Base-by-base conservation (phyloP, 2,797 vertebrate species). In the Gorsachius magnificus region DNA sequence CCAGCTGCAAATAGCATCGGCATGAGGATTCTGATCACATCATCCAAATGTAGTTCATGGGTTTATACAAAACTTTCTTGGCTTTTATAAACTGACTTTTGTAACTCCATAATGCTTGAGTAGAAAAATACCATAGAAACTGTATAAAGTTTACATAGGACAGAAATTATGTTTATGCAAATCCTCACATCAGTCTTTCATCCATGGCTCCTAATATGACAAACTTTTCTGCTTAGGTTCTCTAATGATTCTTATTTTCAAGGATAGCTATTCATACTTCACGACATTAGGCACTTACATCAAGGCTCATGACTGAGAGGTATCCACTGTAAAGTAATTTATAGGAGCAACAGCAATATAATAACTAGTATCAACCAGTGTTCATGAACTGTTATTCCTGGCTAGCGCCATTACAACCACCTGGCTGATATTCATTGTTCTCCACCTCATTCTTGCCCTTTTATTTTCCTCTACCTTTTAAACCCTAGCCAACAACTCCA, bases 301-400 rank as follows among this genome's bases (percentile, higher is more conserved):
- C 72, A 77, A 77, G 56, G 24, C 10, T 25, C 21, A 7, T 45
- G 66, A 72, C 41, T 50, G 24, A 86, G 54, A 87, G 31, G 15
- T 48, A 66, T 50, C 43, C 20, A 63, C 70, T 74, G 29, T 53
- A 48, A 79, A 82, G 33, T 48, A 43, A 87, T 79, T 94, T 90
- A 56, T 63, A 89, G 46, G 70, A 85, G n/a, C 53, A 63, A 88
- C 20, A 70, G 48, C 66, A 87, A 53, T 54, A 36, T 28, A 86
- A 65, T 58, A 89, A 77, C 41, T 66, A 89, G 7, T 85, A 63
- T 60, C 74, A 96, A 48, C 64, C 31, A 64, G 31, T 89, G 77
- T 64, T 93, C 92, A 93, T 63, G 74, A 95, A 56, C 63, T 89
- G 70, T 86, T 89, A 76, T 77, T 91, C 65, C 74, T 94, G 90